These are phyloP conservation scores for Anoplius nigerrimus DNA, from an alignment of 2,888 invertebrate genomes.

Conservation along the genomic window DNA sequence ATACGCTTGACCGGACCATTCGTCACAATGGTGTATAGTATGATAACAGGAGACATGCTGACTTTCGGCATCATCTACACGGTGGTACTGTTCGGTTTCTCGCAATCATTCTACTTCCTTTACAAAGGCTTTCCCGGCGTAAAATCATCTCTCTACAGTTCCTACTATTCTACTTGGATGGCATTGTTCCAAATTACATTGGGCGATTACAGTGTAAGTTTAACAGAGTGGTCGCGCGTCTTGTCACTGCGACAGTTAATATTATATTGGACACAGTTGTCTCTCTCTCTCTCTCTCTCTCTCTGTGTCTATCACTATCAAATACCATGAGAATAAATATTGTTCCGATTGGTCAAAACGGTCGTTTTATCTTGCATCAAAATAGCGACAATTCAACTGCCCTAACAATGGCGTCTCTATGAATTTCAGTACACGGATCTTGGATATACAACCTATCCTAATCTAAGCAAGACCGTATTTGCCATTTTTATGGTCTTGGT, in stretches of 20 bases:
- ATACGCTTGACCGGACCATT: slow-evolving; percentile 97
- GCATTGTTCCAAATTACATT: slow-evolving; percentile 97
- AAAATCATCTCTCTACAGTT: slow-evolving; percentile 87
- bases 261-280: background rate
- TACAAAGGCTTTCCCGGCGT: slow-evolving; percentile 93
- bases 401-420: slow-evolving; percentile 3
- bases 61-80: slow-evolving; percentile 98
- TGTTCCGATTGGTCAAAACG: too few relatives aligned
- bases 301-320: background rate
- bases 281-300: slow-evolving; percentile 16
- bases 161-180: slow-evolving; percentile 96
- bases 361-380: too few relatives aligned
- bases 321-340: too few relatives aligned
- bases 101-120: slow-evolving; percentile 95
- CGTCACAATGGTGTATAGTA: slow-evolving; percentile 99
- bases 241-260: slow-evolving; percentile 19
- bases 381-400: slow-evolving; percentile 27
- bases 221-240: slow-evolving; percentile 38
- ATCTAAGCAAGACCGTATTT: slow-evolving; percentile 96
- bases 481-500: slow-evolving; percentile 98
- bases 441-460: slow-evolving; percentile 91
- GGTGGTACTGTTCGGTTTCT: slow-evolving; percentile 96
- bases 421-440: slow-evolving; percentile 92
- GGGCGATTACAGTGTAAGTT: slow-evolving; percentile 95
- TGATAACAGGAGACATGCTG: slow-evolving; percentile 99